Evolutionary conservation across 2,797 vertebrate species (phyloP), one percentile per base, ranked within the genome.

Genomic region (Heliangelus exortis): DNA sequence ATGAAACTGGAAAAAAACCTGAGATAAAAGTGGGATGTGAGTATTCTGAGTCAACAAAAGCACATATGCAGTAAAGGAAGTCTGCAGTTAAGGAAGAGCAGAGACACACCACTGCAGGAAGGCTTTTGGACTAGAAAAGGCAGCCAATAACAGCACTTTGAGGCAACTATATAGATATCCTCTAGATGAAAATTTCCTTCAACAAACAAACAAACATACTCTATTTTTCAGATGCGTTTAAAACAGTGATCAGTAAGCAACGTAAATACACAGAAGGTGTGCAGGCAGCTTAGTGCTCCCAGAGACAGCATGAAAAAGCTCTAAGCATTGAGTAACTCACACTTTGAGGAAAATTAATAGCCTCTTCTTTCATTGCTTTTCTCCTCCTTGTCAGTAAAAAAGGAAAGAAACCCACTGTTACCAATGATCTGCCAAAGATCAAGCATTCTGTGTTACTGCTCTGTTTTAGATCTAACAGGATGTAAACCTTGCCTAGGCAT

Each of bases 61-160:
- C 47, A 51, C 0, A 0, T 4, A 12, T 1, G 25, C 58, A 57
- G 34, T 23, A 57, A 34, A 50, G 36, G 34, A 58, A 17, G 4
- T 59, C 82, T 91, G 48, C 22, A 62, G 39, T 31, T 41, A 34
- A 65, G 15, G 41, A 15, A 72, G 31, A 48, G 20, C 22, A 81
- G 45, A 71, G 36, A 63, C 45, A 54, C 33, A 29, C 2, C 18
- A n/a, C 23, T 31, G 29, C 47, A 58, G 58, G 50, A 89, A 74
- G 43, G 18, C 5, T 31, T 61, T 72, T 61, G 58, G 47, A 57
- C 8, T 47, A 31, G 15, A 36, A 93, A 61, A 90, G 50, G 28
- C 34, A 85, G 72, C 13, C 41, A 75, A 9, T 21, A 74, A 58
- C 4, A 53, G 41, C 22, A 43, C 21, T 47, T 74, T 54, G 18